Evolutionary conservation across 2,888 invertebrate genomes (phyloP).

Genomic region (Fabriciana adippe): DNA sequence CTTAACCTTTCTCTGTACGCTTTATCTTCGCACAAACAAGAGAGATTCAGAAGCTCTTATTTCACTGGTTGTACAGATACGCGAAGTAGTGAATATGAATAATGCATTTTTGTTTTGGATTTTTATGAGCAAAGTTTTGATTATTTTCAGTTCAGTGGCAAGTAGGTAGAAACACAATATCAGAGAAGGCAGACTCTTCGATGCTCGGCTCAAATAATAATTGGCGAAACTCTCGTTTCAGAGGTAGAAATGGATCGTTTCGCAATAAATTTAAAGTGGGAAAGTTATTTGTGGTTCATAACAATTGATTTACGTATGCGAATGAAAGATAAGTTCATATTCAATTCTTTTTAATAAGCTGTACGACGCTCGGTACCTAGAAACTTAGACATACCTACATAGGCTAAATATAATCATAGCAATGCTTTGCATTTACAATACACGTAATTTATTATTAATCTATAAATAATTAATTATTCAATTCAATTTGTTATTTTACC

Average conservation of each 20-base stretch:
- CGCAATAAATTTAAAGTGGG: slow-evolving; percentile 53
- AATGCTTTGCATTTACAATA: neutral
- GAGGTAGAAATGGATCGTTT: slow-evolving; percentile 52
- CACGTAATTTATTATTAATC: neutral
- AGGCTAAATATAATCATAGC: no score
- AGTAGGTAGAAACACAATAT: slow-evolving; percentile 63
- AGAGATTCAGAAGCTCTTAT: slow-evolving; percentile 49
- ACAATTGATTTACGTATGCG: slow-evolving; percentile 45
- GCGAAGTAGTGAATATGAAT: slow-evolving; percentile 77
- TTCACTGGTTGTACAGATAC: slow-evolving; percentile 59
- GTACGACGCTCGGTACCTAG: neutral
- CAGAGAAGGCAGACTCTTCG: slow-evolving; percentile 58
- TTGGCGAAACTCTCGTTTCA: slow-evolving; percentile 56
- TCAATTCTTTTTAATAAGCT: neutral
- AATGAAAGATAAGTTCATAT: slow-evolving; percentile 25
- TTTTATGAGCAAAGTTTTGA: slow-evolving; percentile 82
- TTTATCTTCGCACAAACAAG: slow-evolving; percentile 49
- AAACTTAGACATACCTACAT: neutral
- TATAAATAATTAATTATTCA: neutral
- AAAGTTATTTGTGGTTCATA: slow-evolving; percentile 60
- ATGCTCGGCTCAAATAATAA: slow-evolving; percentile 66
- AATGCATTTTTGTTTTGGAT: slow-evolving; percentile 83
- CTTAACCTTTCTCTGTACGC: slow-evolving; percentile 46
- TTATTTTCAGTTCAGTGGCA: slow-evolving; percentile 79
- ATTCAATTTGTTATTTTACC: neutral